These are phyloP conservation scores for Timema cristinae DNA, from an alignment of 2,888 invertebrate genomes.

Conservation along the genomic window DNA sequence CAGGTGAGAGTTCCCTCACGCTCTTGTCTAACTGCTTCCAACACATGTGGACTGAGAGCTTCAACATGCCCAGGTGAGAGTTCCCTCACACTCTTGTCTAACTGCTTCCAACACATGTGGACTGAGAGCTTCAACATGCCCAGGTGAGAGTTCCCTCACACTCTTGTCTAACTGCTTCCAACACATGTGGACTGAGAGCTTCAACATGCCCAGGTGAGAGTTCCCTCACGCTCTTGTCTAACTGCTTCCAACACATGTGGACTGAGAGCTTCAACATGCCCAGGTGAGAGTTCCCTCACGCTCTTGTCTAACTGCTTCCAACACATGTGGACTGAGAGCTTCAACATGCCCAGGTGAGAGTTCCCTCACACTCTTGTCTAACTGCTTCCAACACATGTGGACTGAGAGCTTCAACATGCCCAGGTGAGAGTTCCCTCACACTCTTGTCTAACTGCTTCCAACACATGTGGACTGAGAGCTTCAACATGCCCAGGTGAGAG, in stretches of 20 bases:
- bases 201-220: slow-evolving; percentile 42
- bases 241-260: slow-evolving; percentile 88
- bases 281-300: slow-evolving; percentile 38
- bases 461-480: slow-evolving; percentile 81
- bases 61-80: slow-evolving; percentile 42
- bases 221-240: slow-evolving; percentile 4
- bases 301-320: slow-evolving; percentile 80
- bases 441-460: slow-evolving; percentile 80
- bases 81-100: slow-evolving; percentile 8
- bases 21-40: slow-evolving; percentile 80
- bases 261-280: slow-evolving; percentile 59
- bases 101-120: slow-evolving; percentile 88
- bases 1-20: slow-evolving; percentile 38
- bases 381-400: slow-evolving; percentile 88
- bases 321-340: slow-evolving; percentile 81
- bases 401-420: slow-evolving; percentile 59
- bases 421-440: slow-evolving; percentile 38
- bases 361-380: slow-evolving; percentile 8
- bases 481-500: slow-evolving; percentile 42
- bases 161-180: slow-evolving; percentile 80
- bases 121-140: slow-evolving; percentile 59
- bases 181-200: slow-evolving; percentile 81
- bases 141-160: slow-evolving; percentile 38
- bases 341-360: slow-evolving; percentile 42
- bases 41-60: slow-evolving; percentile 81